Evolutionary conservation across 2,888 invertebrate genomes (phyloP), one percentile per base, ranked within the genome.

Genomic region (Cerastoderma edule): DNA sequence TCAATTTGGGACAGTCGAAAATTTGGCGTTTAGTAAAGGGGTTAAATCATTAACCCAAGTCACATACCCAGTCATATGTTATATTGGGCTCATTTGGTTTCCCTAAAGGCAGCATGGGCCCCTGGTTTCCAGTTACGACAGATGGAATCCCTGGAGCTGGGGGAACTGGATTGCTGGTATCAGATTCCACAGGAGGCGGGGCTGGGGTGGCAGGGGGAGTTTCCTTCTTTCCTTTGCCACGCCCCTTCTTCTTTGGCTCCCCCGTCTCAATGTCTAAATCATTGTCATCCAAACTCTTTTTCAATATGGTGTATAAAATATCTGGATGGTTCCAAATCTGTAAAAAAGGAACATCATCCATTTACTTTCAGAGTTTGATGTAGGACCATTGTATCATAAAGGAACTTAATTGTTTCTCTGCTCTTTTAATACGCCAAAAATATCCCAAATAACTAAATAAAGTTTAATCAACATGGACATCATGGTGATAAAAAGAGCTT

Each of bases 281-380:
- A 82, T 89, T 88, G 57, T 92, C 93, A 71, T 89, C 88, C 4
- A 80, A 80, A 28, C 80, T 80, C 32, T 85, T 86, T 76, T 91
- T 90, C 63, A 88, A 87, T 30, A 91, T 83, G 64, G 90, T 89
- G 75, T 91, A 87, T 67, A 94, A 86, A 48, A 94, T 89, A 80
- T 94, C 94, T 6, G 94, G 94, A 83, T 94, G 94, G 82, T 94
- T 94, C 93, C 94, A 94, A 67, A 94, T 93, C 93, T 94, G 80
- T 33, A 87, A 79, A 22, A 67, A 60, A 32, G 28, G 54, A n/a
- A n/a, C n/a, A n/a, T n/a, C n/a, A n/a, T n/a, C n/a, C n/a, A n/a
- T n/a, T n/a, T n/a, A n/a, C n/a, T n/a, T n/a, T n/a, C n/a, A n/a
- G n/a, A n/a, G n/a, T n/a, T n/a, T n/a, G n/a, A n/a, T n/a, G n/a